Base-by-base conservation (phyloP, 2,113 vertebrate species). In the Pteronura brasiliensis region DNA sequence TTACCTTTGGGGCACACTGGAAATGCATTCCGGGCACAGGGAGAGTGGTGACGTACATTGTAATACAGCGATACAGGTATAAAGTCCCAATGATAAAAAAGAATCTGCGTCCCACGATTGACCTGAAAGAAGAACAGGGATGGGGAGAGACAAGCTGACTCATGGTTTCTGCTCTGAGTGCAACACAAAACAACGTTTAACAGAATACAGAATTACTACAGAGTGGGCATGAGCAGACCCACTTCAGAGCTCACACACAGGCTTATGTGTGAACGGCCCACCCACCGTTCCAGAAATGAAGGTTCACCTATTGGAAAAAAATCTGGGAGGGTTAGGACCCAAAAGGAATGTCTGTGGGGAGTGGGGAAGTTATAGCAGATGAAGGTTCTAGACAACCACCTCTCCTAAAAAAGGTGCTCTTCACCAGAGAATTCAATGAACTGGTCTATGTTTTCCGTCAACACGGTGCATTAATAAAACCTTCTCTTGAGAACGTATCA, bases 1-100 rank as follows among this genome's bases (percentile, higher is more conserved):
- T 99, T 99, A 99, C 99, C 99, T 99, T 99, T 1, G 99, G 99
- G 0, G 99, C 99, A 97, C 99, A 99, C 90, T 99, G 99, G 98
- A 99, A 99, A 96, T 99, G 99, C 98, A 99, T 99, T 95, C 99
- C 99, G 47, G 99, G 99, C 95, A 99, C 99, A 80, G 99, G 99
- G 84, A 99, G 98, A 12, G 99, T 99, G 88, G 99, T 99, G 95
- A 99, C 99, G 0, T 99, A 99, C 99, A 99, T 99, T 14, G 99
- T 99, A 88, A 99, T 98, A 86, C 99, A 99, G 97, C 99, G 99
- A 95, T 99, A 99, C 88, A 99, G 98, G 98, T 99, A 99, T 95
- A 99, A 98, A 82, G 99, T 99, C 92, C 99, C 99, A 49, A 99
- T 98, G 95, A 99, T 99, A 98, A 99, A 99, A 98, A 99, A 99